phyloP scores from a whole-genome alignment of 2,113 vertebrate genomes.

The Glaucomys volans region DNA sequence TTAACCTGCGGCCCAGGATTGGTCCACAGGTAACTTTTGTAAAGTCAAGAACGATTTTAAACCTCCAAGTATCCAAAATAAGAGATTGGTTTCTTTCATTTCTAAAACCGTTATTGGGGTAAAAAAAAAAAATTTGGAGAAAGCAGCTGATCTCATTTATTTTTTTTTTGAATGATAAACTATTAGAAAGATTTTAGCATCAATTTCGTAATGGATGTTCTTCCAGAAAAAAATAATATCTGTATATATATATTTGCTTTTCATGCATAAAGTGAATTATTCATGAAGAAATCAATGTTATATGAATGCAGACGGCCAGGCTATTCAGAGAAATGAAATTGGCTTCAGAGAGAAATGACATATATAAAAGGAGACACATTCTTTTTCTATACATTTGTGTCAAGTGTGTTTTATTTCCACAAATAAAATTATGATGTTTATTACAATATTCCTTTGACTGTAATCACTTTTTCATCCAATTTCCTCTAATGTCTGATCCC shows the following conservation, averaged over 20 bases:
- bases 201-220: neutral
- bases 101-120: neutral
- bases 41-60: neutral
- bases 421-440: neutral
- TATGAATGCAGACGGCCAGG: neutral
- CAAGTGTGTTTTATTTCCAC: neutral
- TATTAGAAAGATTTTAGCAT: neutral
- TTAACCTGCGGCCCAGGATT: constrained; percentile 49
- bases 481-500: neutral
- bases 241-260: neutral
- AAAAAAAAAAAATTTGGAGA: neutral
- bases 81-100: neutral
- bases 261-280: neutral
- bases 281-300: neutral
- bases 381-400: neutral
- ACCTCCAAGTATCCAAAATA: neutral
- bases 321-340: neutral
- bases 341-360: neutral
- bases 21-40: constrained; percentile 60
- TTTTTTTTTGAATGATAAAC: constrained; percentile 14
- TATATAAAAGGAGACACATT: neutral
- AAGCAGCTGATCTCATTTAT: neutral
- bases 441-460: constrained; percentile 5
- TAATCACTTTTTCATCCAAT: neutral
- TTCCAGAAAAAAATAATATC: neutral